A percentile compares a stretch with the other conserved stretches of the same genome.
Conservation (phyloP, 2,888 invertebrate species). For the Lasius platythorax region DNA sequence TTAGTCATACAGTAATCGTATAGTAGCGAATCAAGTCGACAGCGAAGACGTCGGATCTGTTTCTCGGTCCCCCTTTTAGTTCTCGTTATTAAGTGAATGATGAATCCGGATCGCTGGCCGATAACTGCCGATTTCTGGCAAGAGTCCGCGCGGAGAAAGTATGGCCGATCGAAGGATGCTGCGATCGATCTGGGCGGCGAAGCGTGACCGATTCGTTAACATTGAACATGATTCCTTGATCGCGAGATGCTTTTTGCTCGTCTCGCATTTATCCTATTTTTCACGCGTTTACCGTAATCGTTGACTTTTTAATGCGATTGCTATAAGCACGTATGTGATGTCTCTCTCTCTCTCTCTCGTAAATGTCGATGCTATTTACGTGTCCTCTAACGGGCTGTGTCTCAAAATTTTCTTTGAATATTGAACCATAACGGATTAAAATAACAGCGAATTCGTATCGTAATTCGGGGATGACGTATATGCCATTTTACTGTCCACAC, state of each 20-base stretch:
- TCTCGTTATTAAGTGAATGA: conserved; percentile 68
- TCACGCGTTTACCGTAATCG: conserved; percentile 52
- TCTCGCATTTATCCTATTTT: conserved; percentile 35
- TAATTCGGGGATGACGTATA: background rate
- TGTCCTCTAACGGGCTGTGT: background rate
- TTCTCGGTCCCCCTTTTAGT: conserved; percentile 4
- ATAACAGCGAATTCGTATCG: background rate
- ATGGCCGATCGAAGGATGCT: conserved; percentile 72
- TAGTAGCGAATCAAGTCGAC: background rate
- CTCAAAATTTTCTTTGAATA: background rate
- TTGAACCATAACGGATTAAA: background rate
- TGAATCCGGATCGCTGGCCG: conserved; percentile 47
- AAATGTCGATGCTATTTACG: background rate
- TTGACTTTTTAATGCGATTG: conserved; percentile 26
- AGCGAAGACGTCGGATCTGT: background rate
- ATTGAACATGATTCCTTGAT: conserved; percentile 59
- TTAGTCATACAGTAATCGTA: background rate
- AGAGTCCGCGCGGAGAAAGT: conserved; percentile 70
- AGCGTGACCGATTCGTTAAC: conserved; percentile 61
- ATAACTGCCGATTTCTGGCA: conserved; percentile 61
- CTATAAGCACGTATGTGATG: background rate
- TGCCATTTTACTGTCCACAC: background rate
- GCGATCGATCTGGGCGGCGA: conserved; percentile 57
- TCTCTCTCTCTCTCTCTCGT: background rate
- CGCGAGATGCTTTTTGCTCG: background rate